phyloP scores from a whole-genome alignment of 1,140 invertebrate genomes.

The Hyphantria cunea region DNA sequence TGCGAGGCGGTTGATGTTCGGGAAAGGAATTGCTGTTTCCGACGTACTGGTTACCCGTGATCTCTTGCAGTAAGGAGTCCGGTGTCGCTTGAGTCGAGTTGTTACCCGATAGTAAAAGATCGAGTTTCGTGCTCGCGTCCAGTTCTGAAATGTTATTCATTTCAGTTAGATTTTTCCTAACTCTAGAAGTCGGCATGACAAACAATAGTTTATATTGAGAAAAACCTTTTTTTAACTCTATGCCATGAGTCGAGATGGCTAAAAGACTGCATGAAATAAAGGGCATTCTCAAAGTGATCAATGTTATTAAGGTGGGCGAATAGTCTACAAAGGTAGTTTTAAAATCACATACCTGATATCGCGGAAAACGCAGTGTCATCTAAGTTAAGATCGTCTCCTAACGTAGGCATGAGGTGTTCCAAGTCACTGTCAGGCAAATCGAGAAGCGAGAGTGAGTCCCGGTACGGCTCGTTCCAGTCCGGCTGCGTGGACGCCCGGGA shows the following conservation, averaged over 20 bases:
- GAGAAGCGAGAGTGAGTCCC: constrained; percentile 58
- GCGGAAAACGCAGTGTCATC: constrained; percentile 71
- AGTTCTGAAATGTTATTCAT: constrained; percentile 64
- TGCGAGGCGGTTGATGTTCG: constrained; percentile 44
- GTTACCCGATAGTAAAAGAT: constrained; percentile 50
- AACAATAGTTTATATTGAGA: neutral
- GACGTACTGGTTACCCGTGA: constrained; percentile 53
- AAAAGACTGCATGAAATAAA: no score
- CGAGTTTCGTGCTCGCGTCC: constrained; percentile 75
- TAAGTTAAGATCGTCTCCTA: constrained; percentile 81
- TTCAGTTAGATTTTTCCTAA: neutral
- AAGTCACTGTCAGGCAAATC: constrained; percentile 80
- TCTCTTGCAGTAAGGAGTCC: constrained; percentile 62
- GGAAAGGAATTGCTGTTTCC: constrained; percentile 53
- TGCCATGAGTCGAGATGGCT: no score
- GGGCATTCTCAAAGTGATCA: no score
- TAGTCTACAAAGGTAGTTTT: no score
- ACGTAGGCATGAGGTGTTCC: constrained; percentile 84
- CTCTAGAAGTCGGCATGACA: neutral
- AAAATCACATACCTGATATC: constrained; percentile 22
- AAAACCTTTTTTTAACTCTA: no score
- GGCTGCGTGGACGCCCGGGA: constrained; percentile 55
- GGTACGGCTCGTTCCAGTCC: constrained; percentile 71
- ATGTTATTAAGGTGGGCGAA: no score
- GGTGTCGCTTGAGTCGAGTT: constrained; percentile 42